Evolutionary conservation across 1,140 invertebrate species (phyloP), one percentile per base, ranked within the genome.

Genomic region (Colletes latitarsis): DNA sequence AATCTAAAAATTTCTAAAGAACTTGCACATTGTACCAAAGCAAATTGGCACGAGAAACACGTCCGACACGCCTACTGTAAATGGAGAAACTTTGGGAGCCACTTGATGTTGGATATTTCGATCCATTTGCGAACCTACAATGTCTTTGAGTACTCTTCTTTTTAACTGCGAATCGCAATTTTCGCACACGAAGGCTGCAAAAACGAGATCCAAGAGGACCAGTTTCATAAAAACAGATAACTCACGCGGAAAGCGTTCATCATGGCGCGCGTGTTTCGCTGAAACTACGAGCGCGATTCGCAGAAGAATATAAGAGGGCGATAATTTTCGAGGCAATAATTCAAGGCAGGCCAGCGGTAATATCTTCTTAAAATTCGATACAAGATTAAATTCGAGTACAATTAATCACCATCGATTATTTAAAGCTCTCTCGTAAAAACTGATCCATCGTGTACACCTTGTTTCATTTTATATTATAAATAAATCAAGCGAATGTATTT

Each of bases 331-430:
- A 85, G 73, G 69, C 57, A 57, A 85, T 84, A 70, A 68, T 52
- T 72, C 67, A 76, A 72, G 72, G n/a, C 21, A 15, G 43, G 21
- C 80, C 69, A 55, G 64, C 55, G 70, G 71, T 58, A 72, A 76
- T 77, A 76, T 77, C 72, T 49, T 79, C 69, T 84, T 79, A 83
- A 84, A 77, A 85, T 52, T 62, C 46, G 63, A 76, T 53, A 52
- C 68, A 52, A 60, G 78, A 85, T 83, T 72, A 81, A 76, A 83
- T 60, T 71, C 17, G 39, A 19, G 58, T 14, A 52, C 60, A 49
- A 85, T 85, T 85, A 85, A 85, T 85, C 82, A 82, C 75, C 58
- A 67, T 57, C 64, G 82, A 68, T 39, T 43, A 67, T 81, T 82
- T 80, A 82, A 72, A 3, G 6, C 14, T 30, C 19, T 67, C 72